Evolutionary conservation across 2,113 vertebrate genomes (phyloP).

Genomic region (Microcebus tavaratra): DNA sequence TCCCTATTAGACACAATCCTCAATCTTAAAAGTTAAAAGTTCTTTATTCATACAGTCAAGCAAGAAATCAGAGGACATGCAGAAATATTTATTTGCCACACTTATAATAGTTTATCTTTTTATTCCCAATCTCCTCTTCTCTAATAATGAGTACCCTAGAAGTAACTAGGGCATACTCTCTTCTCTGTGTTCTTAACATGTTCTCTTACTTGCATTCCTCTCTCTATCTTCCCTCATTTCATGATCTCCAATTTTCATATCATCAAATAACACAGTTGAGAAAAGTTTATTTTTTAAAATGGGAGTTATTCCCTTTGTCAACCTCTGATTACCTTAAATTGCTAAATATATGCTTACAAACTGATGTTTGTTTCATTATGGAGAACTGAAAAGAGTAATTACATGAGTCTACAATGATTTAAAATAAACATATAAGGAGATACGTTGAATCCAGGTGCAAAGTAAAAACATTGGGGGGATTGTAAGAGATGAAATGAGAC

Average conservation of each 20-base stretch:
- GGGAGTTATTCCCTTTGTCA: not conserved
- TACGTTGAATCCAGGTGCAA: not conserved
- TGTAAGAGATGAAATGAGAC: not conserved
- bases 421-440: not conserved
- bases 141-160: not conserved
- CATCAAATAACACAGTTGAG: not conserved
- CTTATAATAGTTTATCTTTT: not conserved
- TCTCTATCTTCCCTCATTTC: not conserved
- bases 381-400: not conserved
- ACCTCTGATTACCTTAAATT: not conserved
- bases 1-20: not conserved
- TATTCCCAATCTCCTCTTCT: not conserved
- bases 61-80: not conserved
- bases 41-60: not conserved
- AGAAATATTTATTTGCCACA: not conserved
- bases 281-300: not conserved
- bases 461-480: not conserved
- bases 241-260: not conserved
- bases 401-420: not conserved
- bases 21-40: not conserved
- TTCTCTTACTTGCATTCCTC: not conserved
- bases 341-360: not conserved
- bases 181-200: not conserved
- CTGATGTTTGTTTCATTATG: not conserved
- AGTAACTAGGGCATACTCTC: not conserved